Conservation (phyloP, 2,888 invertebrate species). For the Himalopsyche anomala region DNA sequence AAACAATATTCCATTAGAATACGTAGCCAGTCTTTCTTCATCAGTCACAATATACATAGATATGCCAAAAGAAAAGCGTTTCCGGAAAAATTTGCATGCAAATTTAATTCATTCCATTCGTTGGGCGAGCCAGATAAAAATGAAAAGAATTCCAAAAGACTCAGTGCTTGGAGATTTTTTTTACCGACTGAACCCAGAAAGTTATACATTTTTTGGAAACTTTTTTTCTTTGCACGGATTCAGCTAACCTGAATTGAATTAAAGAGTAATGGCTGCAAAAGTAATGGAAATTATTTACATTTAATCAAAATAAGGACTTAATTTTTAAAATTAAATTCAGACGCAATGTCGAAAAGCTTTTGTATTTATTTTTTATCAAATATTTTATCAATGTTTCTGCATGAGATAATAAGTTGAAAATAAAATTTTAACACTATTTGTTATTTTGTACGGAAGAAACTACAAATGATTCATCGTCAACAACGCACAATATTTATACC, state of each 20-base stretch:
- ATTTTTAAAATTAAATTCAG: constrained; percentile 6
- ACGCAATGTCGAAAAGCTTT: background rate
- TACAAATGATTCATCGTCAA: too few species aligned
- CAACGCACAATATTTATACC: too few species aligned
- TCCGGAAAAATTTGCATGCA: constrained; percentile 62
- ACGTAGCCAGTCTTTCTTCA: background rate
- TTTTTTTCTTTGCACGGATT: constrained; percentile 39
- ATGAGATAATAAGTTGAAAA: too few species aligned
- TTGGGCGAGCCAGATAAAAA: constrained; percentile 47
- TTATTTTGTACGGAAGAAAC: too few species aligned
- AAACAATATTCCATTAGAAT: background rate
- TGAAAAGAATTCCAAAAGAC: constrained; percentile 52
- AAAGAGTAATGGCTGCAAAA: background rate
- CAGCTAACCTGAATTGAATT: constrained; percentile 37
- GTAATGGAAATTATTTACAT: constrained; percentile 22
- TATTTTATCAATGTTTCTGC: too few species aligned
- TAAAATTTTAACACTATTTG: too few species aligned
- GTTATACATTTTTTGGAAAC: constrained; percentile 35
- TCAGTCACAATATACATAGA: background rate
- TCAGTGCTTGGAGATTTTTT: constrained; percentile 45
- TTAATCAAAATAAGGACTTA: constrained; percentile 1
- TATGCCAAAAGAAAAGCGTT: constrained; percentile 53
- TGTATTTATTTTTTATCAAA: too few species aligned
- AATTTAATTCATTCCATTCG: constrained; percentile 62
- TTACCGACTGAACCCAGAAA: constrained; percentile 37